These are phyloP conservation scores for Drosophila suboccidentalis DNA, from an alignment of 2,888 invertebrate species.

Conservation along the genomic window DNA sequence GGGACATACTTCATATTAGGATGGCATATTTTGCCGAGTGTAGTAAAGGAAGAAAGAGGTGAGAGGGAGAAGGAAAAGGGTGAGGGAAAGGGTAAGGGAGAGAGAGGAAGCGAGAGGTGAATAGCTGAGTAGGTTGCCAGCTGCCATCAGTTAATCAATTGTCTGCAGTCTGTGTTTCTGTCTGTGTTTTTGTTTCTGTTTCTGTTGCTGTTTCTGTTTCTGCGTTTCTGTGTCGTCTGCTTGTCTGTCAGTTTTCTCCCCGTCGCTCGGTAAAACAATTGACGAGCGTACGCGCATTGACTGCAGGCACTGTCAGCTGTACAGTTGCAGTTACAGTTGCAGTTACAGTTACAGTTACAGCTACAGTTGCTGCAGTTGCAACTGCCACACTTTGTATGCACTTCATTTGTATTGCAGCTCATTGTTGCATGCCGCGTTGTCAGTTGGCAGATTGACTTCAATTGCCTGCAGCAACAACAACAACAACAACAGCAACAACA, in stretches of 20 bases:
- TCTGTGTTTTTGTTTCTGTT: not conserved
- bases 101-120: not conserved
- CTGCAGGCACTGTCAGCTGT: conserved; percentile 23
- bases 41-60: too few species aligned
- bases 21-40: too few species aligned
- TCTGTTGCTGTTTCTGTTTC: not conserved
- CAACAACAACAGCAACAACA: not conserved
- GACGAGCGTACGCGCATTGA: conserved; percentile 19
- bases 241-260: conserved; percentile 3
- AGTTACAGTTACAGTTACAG: conserved; percentile 14
- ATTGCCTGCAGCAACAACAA: conserved; percentile 2
- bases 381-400: conserved; percentile 52
- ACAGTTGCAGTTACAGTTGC: conserved; percentile 12
- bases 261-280: conserved; percentile 15
- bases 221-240: conserved; percentile 2
- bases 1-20: too few species aligned
- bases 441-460: conserved; percentile 32
- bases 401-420: conserved; percentile 45
- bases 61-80: not conserved
- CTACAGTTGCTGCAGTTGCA: conserved; percentile 21
- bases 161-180: conserved; percentile 2
- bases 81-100: not conserved
- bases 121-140: not conserved
- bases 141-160: conserved; percentile 29
- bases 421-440: conserved; percentile 36